Evolutionary conservation across 2,797 vertebrate species (phyloP), one percentile per base, ranked within the genome.

Genomic region (Ctenochaetus hawaiiensis): DNA sequence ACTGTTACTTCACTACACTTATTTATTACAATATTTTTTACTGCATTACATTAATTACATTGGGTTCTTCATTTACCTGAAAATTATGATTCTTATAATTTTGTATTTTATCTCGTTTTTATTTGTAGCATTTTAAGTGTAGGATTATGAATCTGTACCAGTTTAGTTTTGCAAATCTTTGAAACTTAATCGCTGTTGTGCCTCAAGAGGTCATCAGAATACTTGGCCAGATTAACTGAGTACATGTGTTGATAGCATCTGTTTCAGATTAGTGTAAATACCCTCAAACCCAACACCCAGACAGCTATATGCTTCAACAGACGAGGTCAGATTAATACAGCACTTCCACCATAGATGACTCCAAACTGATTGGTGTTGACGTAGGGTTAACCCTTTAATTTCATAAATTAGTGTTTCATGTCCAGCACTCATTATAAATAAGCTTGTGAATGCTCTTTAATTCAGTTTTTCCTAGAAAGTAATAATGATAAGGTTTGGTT

Each of bases 201-300:
- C 17, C 5, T 41, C 16, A 48, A 34, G 14, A 57, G 20, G 12
- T 57, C 44, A 26, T 64, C 73, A 39, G 7, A 65, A 51, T 67
- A 47, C 16, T 26, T 20, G 54, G 7, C 22, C 26, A 2, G 30
- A 30, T 26, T 39, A 17, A 17, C 34, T 12, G 20, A 52, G 54
- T 56, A 2, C 8, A 16, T 54, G 23, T 52, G 39, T 61, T 45
- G 57, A 61, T 45, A 10, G 70, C 64, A 37, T 78, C 64, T 67
- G 72, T 52, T 78, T 75, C 22, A 60, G 71, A 77, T 77, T 71
- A 71, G 34, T 72, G 59, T 79, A 72, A 75, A 76, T 78, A 61
- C 59, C 67, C 10, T 18, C 41, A 60, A 62, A 63, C 44, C 23
- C 0, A 17, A 1, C 41, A 61, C 16, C 17, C 20, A 3, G 9